phyloP scores from a whole-genome alignment of 2,797 vertebrate species.

The Rhincodon typus region DNA sequence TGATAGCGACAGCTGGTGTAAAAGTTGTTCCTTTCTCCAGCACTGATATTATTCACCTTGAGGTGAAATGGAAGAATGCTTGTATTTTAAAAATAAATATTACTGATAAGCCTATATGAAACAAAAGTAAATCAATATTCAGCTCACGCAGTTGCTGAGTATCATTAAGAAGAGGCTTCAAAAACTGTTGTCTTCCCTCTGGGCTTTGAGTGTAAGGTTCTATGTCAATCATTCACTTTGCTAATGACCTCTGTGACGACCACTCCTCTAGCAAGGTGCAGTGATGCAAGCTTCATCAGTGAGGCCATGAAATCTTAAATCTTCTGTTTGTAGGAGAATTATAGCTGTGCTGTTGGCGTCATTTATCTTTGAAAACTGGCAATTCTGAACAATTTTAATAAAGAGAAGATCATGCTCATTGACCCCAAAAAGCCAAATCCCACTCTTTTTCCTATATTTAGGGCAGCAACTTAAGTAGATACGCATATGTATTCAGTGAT shows the following conservation, averaged over 20 bases:
- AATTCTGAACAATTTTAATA: neutral
- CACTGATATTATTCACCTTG: neutral
- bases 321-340: neutral
- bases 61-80: neutral
- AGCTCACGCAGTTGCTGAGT: neutral
- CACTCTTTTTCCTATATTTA: slow-evolving; percentile 17
- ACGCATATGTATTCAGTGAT: neutral
- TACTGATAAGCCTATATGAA: neutral
- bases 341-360: neutral
- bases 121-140: neutral
- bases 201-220: neutral
- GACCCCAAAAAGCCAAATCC: neutral
- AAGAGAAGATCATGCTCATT: neutral
- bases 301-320: neutral
- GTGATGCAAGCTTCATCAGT: neutral
- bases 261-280: neutral
- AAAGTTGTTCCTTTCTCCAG: neutral
- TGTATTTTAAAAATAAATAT: neutral
- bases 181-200: neutral
- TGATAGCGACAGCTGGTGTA: neutral
- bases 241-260: neutral
- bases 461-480: neutral
- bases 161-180: neutral
- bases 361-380: slow-evolving; percentile 25
- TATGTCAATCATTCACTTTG: neutral